Base-by-base conservation (phyloP, 2,113 vertebrate species). In the Gorsachius goisagi region DNA sequence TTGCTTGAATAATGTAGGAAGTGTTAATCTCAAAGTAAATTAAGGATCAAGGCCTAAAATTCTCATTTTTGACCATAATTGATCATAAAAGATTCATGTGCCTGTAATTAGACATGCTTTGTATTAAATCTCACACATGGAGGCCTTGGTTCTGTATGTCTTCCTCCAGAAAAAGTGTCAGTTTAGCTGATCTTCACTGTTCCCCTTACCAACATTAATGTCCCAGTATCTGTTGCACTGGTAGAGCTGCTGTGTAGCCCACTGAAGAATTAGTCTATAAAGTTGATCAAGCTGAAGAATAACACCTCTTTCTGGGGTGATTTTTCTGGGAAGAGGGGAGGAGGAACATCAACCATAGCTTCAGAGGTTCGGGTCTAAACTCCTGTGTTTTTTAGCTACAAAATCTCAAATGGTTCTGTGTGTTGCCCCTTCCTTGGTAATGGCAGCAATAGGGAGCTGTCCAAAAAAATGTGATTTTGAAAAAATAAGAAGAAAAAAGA, bases 21-120 rank as follows among this genome's bases (percentile, higher is more conserved):
- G 27, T 68, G 77, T 89, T 94, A 78, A 96, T 92, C 78, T 83
- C 66, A 53, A 92, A 77, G 22, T 76, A 77, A 91, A 84, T 88
- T 23, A 60, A 58, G 19, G 84, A 77, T 75, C 76, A 89, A 63
- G 72, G 8, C 27, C n/a, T 68, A 87, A 86, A 86, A 81, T 68
- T 78, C 39, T 55, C 60, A 15, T 7, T 47, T 79, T 86, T 89
- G 18, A 53, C 45, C 27, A 30, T 88, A 73, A 68, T 11, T 50
- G 35, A 37, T 73, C 33, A 41, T 89, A 45, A 87, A 94, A 81
- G 19, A 37, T 53, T 84, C 27, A 58, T 8, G 4, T 67, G 64
- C n/a, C 82, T 86, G 30, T 95, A 92, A 71, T 71, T 78, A 64
- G 76, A 60, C 33, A 41, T 84, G 89, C 52, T 88, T 86, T 32